phyloP scores from a whole-genome alignment of 2,113 vertebrate species.

The Geothlypis trichas region DNA sequence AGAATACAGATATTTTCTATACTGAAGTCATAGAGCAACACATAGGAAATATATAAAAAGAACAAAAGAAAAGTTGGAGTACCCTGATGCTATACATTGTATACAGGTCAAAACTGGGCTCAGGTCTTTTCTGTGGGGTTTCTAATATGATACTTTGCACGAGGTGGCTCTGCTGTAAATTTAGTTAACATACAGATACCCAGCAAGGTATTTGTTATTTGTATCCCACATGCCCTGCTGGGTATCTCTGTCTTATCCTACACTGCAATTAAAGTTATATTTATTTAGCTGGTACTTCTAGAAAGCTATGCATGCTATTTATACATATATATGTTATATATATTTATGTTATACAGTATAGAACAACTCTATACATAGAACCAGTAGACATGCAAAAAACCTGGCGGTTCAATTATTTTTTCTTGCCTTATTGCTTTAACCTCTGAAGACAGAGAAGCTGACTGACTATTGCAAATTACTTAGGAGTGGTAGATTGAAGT shows the following conservation, averaged over 20 bases:
- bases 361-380: not conserved
- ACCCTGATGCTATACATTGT: not conserved
- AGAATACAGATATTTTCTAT: not conserved
- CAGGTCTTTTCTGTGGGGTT: not conserved
- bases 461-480: not conserved
- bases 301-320: not conserved
- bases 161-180: not conserved
- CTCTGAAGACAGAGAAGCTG: not conserved
- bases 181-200: not conserved
- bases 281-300: not conserved
- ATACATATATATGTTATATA: not conserved
- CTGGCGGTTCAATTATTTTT: not conserved
- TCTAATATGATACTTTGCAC: not conserved
- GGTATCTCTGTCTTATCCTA: not conserved
- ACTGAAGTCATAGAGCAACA: not conserved
- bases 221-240: not conserved
- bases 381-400: not conserved
- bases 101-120: not conserved
- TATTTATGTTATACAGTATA: not conserved
- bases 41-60: not conserved
- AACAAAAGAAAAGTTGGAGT: not conserved
- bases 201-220: not conserved
- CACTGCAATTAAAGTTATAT: not conserved
- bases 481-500: not conserved
- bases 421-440: not conserved